phyloP scores from a whole-genome alignment of 1,140 invertebrate species.

The Paraescarpia echinospica region DNA sequence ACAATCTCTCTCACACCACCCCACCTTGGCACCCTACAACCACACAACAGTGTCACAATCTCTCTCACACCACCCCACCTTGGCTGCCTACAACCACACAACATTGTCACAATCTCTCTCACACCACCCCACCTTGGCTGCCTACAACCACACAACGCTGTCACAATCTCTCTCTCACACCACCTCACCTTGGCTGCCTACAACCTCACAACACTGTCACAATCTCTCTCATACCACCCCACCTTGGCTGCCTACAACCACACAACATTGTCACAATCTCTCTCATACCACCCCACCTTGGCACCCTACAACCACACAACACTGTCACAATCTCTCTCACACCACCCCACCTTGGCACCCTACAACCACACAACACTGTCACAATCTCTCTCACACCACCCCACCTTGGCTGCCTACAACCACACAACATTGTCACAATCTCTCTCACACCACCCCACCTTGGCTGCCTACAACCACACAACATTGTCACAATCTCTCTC shows the following conservation, averaged over 20 bases:
- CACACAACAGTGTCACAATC: not conserved
- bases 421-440: not conserved
- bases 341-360: not conserved
- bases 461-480: constrained; percentile 3
- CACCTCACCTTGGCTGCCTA: not conserved
- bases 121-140: not conserved
- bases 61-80: not conserved
- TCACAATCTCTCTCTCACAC: constrained; percentile 10
- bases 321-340: constrained; percentile 6
- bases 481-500: constrained; percentile 8
- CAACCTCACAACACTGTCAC: not conserved
- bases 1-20: constrained; percentile 2
- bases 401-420: constrained; percentile 8
- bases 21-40: constrained; percentile 2
- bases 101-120: constrained; percentile 8
- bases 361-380: not conserved
- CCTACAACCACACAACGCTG: not conserved
- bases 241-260: constrained; percentile 10
- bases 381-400: constrained; percentile 2
- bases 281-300: constrained; percentile 4
- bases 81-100: constrained; percentile 3
- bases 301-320: not conserved
- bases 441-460: not conserved
- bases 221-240: constrained; percentile 1
- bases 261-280: not conserved